A percentile compares a stretch with the other conserved stretches of the same genome.
phyloP scores from a whole-genome alignment of 2,888 invertebrate species.

The Thelaira solivaga region DNA sequence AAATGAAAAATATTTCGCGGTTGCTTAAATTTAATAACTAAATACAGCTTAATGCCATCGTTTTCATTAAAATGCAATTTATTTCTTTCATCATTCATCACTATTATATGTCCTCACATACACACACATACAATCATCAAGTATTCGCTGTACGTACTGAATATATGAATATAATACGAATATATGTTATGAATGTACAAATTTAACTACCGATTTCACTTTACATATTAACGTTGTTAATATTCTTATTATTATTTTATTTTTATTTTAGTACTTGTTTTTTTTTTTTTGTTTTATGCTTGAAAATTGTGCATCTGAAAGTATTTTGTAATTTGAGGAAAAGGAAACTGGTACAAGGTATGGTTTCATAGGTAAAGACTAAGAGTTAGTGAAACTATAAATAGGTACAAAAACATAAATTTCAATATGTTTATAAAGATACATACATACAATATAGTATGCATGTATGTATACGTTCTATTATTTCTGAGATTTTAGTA shows the following conservation, averaged over 20 bases:
- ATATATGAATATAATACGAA: not conserved
- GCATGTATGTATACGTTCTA: constrained; percentile 15
- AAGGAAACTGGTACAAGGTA: not conserved
- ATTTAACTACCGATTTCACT: constrained; percentile 38
- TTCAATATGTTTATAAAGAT: constrained; percentile 24
- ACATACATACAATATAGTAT: not conserved
- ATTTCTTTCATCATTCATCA: constrained; percentile 33
- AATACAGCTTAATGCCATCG: constrained; percentile 59
- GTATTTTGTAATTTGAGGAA: constrained; percentile 30
- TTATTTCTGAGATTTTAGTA: constrained; percentile 44
- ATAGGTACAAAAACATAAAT: constrained; percentile 46
- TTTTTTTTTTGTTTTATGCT: constrained; percentile 27
- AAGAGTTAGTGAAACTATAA: constrained; percentile 45
- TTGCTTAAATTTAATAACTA: constrained; percentile 51
- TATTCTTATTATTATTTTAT: too few species aligned
- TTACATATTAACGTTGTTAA: too few species aligned
- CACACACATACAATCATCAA: constrained; percentile 34
- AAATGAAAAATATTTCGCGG: constrained; percentile 49
- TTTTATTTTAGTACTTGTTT: constrained; percentile 5
- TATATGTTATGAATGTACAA: constrained; percentile 16
- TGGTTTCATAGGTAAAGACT: constrained; percentile 15
- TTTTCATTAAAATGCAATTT: constrained; percentile 60
- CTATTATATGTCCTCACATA: not conserved
- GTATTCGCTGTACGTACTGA: constrained; percentile 8
- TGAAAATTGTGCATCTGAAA: constrained; percentile 47